A percentile compares a stretch with the other conserved stretches of the same genome.
phyloP scores from a whole-genome alignment of 2,797 vertebrate genomes.

The Percopsis omiscomaycus region DNA sequence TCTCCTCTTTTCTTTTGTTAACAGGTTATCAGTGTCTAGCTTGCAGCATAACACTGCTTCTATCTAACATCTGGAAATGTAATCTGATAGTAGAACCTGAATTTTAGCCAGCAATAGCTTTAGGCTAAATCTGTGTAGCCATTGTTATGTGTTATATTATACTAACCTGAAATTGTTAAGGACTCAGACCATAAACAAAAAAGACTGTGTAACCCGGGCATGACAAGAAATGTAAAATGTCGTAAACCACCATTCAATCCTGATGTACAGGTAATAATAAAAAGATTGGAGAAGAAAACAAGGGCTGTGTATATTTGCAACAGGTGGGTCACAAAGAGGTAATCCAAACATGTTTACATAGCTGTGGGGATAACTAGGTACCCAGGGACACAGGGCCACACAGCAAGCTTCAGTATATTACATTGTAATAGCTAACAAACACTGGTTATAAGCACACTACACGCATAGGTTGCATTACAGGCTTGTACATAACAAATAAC shows the following conservation, averaged over 20 bases:
- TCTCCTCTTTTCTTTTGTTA: conserved; percentile 64
- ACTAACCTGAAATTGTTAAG: not conserved
- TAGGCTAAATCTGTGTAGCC: conserved; percentile 40
- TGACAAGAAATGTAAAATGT: not conserved
- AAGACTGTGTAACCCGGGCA: not conserved
- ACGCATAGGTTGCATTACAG: conserved; percentile 18
- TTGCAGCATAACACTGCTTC: conserved; percentile 44
- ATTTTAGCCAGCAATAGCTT: conserved; percentile 47
- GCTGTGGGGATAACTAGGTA: conserved; percentile 48
- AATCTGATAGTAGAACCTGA: conserved; percentile 58
- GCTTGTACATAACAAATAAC: conserved; percentile 9
- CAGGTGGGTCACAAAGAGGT: conserved; percentile 47
- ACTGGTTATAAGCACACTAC: conserved; percentile 9
- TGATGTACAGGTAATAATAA: conserved; percentile 21
- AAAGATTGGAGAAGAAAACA: conserved; percentile 45
- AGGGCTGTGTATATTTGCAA: conserved; percentile 61
- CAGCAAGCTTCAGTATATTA: conserved; percentile 48
- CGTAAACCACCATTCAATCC: conserved; percentile 7
- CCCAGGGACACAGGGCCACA: conserved; percentile 49
- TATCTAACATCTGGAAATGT: conserved; percentile 37
- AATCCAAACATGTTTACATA: conserved; percentile 74
- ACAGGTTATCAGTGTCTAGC: conserved; percentile 60
- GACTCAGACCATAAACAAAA: not conserved
- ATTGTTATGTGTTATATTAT: conserved; percentile 17
- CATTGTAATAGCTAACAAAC: conserved; percentile 35